A percentile compares a stretch with the other conserved stretches of the same genome.
Conservation (phyloP, 2,888 invertebrate species). For the Rhabditoides inermis region DNA sequence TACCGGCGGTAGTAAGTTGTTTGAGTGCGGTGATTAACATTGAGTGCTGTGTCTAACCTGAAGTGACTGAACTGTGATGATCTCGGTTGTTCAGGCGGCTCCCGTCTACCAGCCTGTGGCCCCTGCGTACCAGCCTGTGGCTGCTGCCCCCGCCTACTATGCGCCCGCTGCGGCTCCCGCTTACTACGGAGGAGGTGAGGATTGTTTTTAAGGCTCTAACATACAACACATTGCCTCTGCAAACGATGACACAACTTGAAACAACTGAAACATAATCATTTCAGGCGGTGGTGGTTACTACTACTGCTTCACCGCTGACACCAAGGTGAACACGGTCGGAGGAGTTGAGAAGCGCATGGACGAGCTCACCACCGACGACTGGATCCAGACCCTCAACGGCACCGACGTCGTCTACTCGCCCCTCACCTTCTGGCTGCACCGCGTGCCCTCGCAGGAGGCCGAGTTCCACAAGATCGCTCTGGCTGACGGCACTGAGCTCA, state of each 20-base stretch:
- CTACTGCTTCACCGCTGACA: constrained; percentile 44
- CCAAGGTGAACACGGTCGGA: constrained; percentile 20
- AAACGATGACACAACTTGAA: too few relatives aligned
- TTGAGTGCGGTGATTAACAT: too few relatives aligned
- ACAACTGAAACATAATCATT: too few relatives aligned
- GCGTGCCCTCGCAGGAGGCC: constrained; percentile 28
- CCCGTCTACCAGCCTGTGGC: neutral
- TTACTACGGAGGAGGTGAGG: neutral
- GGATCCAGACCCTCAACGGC: constrained; percentile 26
- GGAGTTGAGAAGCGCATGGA: constrained; percentile 50
- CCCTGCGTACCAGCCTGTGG: too few relatives aligned
- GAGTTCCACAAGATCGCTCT: constrained; percentile 16
- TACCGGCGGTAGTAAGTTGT: too few relatives aligned
- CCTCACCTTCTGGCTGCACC: constrained; percentile 45
- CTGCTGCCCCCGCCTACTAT: constrained; percentile 3
- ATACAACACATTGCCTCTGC: too few relatives aligned
- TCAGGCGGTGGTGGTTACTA: constrained; percentile 19
- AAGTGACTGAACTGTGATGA: too few relatives aligned
- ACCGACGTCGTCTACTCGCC: constrained; percentile 16
- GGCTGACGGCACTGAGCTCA: constrained; percentile 34
- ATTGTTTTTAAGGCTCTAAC: too few relatives aligned
- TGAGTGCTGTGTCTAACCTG: too few relatives aligned
- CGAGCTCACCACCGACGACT: constrained; percentile 37
- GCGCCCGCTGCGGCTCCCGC: constrained; percentile 5
- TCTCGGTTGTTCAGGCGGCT: too few relatives aligned